phyloP scores from a whole-genome alignment of 2,797 vertebrate genomes.

The Podarcis lilfordi region DNA sequence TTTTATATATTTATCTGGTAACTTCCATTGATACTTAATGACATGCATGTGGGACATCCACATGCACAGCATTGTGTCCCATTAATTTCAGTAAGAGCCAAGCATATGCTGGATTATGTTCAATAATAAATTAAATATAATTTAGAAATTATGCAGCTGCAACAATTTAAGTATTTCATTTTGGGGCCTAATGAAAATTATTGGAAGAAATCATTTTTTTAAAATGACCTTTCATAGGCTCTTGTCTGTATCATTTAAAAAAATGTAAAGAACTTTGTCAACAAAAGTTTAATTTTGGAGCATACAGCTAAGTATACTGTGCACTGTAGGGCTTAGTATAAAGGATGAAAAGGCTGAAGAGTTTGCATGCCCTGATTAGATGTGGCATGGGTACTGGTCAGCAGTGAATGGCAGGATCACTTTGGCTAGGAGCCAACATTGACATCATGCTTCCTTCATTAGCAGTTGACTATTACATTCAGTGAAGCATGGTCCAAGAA shows the following conservation, averaged over 20 bases:
- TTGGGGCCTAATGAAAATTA: background rate
- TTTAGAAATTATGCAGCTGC: background rate
- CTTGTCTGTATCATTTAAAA: background rate
- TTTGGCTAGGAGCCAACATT: background rate
- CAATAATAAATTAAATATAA: background rate
- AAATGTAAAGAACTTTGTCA: background rate
- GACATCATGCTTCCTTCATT: constrained; percentile 2
- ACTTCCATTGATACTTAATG: background rate
- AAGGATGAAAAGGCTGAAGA: background rate
- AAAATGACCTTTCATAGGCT: background rate
- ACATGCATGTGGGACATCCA: background rate
- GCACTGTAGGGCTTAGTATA: no score
- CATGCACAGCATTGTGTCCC: background rate
- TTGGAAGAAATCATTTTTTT: rapidly evolving
- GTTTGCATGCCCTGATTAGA: background rate
- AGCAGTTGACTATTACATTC: background rate
- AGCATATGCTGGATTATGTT: background rate
- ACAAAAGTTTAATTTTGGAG: no score
- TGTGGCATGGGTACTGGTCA: background rate
- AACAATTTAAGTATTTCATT: background rate
- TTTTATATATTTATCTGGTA: background rate
- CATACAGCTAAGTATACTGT: background rate
- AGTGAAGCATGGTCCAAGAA: background rate
- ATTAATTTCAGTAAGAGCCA: background rate
- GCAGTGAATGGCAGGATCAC: background rate